A percentile compares a stretch with the other conserved stretches of the same genome.
Evolutionary conservation across 2,797 vertebrate species (phyloP).

Genomic region (Ctenopoma kingsleyae): DNA sequence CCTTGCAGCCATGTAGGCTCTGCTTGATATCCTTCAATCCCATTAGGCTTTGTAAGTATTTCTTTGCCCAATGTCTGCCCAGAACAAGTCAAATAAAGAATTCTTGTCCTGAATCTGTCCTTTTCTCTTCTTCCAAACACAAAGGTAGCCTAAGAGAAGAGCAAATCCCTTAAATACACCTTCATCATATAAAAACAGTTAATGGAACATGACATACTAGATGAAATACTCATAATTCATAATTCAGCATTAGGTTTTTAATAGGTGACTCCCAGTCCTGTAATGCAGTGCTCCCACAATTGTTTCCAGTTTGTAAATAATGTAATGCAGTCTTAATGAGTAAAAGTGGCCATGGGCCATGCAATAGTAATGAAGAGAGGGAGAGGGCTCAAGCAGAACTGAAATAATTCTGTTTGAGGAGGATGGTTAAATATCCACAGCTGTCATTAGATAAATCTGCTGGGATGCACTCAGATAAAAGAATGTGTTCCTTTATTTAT

Average conservation of each 20-base stretch:
- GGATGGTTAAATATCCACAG: slow-evolving; percentile 83
- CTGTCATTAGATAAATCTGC: slow-evolving; percentile 78
- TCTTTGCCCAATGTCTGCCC: slow-evolving; percentile 46
- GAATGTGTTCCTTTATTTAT: slow-evolving; percentile 78
- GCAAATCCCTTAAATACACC: slow-evolving; percentile 48
- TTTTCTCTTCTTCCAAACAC: slow-evolving; percentile 28
- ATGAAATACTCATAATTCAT: slow-evolving; percentile 75
- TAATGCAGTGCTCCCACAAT: slow-evolving; percentile 73
- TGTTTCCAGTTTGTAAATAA: slow-evolving; percentile 87
- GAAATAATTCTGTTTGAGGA: slow-evolving; percentile 86
- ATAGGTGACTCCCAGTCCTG: slow-evolving; percentile 73
- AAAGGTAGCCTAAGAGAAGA: slow-evolving; percentile 41
- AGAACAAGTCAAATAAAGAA: slow-evolving; percentile 57
- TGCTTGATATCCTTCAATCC: slow-evolving; percentile 62
- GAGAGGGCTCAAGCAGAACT: slow-evolving; percentile 74
- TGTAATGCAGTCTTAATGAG: slow-evolving; percentile 80
- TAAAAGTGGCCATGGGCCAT: slow-evolving; percentile 79
- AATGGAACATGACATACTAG: slow-evolving; percentile 60
- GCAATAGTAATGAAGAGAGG: slow-evolving; percentile 86
- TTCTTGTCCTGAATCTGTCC: slow-evolving; percentile 72
- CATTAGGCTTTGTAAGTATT: slow-evolving; percentile 57
- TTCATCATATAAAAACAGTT: slow-evolving; percentile 44
- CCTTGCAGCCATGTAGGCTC: slow-evolving; percentile 48
- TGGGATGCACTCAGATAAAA: slow-evolving; percentile 75
- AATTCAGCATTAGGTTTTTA: slow-evolving; percentile 76